Base-by-base conservation (phyloP, 2,797 vertebrate species). In the Gymnothorax reevesii region DNA sequence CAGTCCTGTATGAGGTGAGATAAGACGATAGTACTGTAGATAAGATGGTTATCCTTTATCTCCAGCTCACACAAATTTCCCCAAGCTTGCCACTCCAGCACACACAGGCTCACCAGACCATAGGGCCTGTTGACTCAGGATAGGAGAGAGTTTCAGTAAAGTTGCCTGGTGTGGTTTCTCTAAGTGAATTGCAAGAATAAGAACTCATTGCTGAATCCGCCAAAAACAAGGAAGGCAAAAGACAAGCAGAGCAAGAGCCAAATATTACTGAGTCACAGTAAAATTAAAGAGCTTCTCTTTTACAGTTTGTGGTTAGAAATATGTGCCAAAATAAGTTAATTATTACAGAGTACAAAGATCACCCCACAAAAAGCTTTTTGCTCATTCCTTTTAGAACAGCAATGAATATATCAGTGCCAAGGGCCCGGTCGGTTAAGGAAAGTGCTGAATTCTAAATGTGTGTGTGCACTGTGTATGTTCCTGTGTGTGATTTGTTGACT, bases 291-390 rank as follows among this genome's bases (percentile, higher is more conserved):
- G 66, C 66, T 25, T 69, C 4, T 69, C 10, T 69, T 27, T 6
- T 42, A 42, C 17, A 42, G 42, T 33, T 27, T 4, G 25, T 42
- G 33, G 2, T 75, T 7, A 27, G 27, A 42, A 75, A 75, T 75
- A 15, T 75, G 71, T 69, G 25, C 20, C 71, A 13, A 75, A 75
- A 75, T 15, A 12, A 13, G 25, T 75, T 42, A 75, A 75, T 75
- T 75, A 75, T 33, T 33, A 42, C 71, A 27, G 10, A 33, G 71
- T 33, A 75, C 71, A 75, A 75, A 75, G 71, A 75, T 75, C 71
- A 75, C 27, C 71, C 33, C 12, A 2, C 2, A 9, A 42, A 15
- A 0, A 12, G 10, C 9, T 33, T 13, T 33, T 42, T 75, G 71
- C 27, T 75, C 9, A 75, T 75, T 75, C 10, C 7, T 75, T 75